Base-by-base conservation (phyloP, 2,888 invertebrate genomes). In the Acronicta leporina region DNA sequence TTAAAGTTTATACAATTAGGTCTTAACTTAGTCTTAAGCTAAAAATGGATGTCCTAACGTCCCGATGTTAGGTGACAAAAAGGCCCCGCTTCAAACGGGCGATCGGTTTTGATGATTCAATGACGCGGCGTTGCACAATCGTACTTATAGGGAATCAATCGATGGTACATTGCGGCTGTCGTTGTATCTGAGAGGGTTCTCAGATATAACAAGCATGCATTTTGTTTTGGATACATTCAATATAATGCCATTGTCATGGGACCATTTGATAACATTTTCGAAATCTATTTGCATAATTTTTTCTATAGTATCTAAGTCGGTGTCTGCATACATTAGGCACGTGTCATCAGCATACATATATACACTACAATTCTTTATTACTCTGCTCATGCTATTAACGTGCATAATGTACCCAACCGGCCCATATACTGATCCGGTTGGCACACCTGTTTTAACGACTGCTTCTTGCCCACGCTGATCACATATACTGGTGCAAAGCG, bases 241-340 rank as follows among this genome's bases (percentile, higher is more conserved):
- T 20, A 49, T 40, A 13, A 49, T 49, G 13, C 50, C 41, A 42
- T 41, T 42, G 27, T 50, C 50, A 10, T 50, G 50, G 10, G 50
- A 20, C 50, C 50, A 50, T 15, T 42, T 50, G 13, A 25, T 14
- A 13, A 50, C 40, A 6, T 41, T 27, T 11, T 50, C 40, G 20
- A 50, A 41, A 14, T 50, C 50, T 42, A 16, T 20, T 30, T 50
- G 50, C 27, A 50, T 16, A 14, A 7, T 8, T 16, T 11, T 11
- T 14, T 10, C 5, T 15, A 16, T 43, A 14, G 13, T 11, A 11
- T 14, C 43, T 10, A 43, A 16, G 20, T 43, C 20, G 5, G 15
- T 43, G 14, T 15, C 43, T 16, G 43, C 15, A 15, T 11, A 11
- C 20, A 20, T 14, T 11, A 16, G 5, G 20, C 43, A 43, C 16